These are phyloP conservation scores for Oriolus oriolus DNA, from an alignment of 2,113 vertebrate genomes.

Conservation along the genomic window DNA sequence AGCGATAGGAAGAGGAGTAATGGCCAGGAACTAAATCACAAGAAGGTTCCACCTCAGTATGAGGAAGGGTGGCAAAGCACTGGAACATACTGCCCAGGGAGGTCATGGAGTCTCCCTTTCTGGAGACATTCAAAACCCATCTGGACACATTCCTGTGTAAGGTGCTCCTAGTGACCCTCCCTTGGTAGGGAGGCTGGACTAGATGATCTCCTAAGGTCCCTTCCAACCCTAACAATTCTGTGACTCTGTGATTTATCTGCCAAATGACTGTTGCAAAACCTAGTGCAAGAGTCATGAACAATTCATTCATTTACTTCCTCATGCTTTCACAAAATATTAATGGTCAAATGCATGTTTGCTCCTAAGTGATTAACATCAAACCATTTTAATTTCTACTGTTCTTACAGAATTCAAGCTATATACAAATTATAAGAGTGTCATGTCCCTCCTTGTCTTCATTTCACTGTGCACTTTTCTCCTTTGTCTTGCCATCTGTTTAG, in stretches of 20 bases:
- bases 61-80: not conserved
- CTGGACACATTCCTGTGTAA: not conserved
- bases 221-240: not conserved
- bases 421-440: not conserved
- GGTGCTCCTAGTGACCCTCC: not conserved
- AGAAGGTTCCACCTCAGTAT: not conserved
- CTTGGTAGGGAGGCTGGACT: not conserved
- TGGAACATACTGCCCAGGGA: not conserved
- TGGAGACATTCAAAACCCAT: not conserved
- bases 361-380: not conserved
- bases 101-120: too few species aligned
- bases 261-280: not conserved
- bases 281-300: not conserved
- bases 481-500: not conserved
- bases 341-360: not conserved
- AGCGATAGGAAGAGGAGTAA: accelerated
- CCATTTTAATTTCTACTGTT: not conserved
- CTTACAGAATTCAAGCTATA: not conserved
- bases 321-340: not conserved
- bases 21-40: not conserved
- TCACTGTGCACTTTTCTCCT: not conserved
- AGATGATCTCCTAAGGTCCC: not conserved
- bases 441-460: not conserved
- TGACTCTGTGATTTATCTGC: not conserved
- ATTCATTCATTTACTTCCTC: not conserved